phyloP scores from a whole-genome alignment of 2,888 invertebrate genomes.

The Pollenia angustigena region DNA sequence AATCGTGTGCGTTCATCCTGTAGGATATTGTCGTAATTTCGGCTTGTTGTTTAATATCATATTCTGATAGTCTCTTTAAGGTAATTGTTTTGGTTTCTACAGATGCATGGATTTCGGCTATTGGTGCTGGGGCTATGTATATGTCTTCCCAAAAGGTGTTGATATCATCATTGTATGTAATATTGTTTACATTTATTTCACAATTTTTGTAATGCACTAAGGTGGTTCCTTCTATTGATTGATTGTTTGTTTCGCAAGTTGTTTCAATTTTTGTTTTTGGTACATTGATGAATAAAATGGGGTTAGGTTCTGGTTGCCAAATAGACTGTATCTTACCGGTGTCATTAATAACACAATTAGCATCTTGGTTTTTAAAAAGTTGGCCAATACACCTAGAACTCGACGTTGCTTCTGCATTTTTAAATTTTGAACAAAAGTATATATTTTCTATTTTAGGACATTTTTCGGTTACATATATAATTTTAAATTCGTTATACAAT shows the following conservation, averaged over 20 bases:
- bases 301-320: slow-evolving; percentile 30
- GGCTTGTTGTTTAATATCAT: slow-evolving; percentile 27
- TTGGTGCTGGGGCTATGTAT: slow-evolving; percentile 30
- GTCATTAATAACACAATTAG: slow-evolving; percentile 12
- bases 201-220: slow-evolving; percentile 45
- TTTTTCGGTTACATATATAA: slow-evolving; percentile 29
- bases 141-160: slow-evolving; percentile 34
- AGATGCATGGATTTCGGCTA: slow-evolving; percentile 27
- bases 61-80: slow-evolving; percentile 29
- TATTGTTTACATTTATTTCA: slow-evolving; percentile 20
- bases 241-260: slow-evolving; percentile 17
- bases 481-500: slow-evolving; percentile 35
- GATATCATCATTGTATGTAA: slow-evolving; percentile 25
- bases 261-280: slow-evolving; percentile 24
- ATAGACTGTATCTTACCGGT: slow-evolving; percentile 19
- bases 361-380: slow-evolving; percentile 1
- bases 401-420: not conserved
- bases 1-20: not conserved
- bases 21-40: slow-evolving; percentile 34
- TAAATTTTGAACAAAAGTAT: slow-evolving; percentile 29
- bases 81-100: slow-evolving; percentile 22
- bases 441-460: slow-evolving; percentile 39
- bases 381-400: not conserved
- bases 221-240: slow-evolving; percentile 23
- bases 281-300: slow-evolving; percentile 21